Percentiles rank a stretch among this genome's conserved stretches.
phyloP scores from a whole-genome alignment of 1,140 invertebrate genomes.

The Anastatus disparis region DNA sequence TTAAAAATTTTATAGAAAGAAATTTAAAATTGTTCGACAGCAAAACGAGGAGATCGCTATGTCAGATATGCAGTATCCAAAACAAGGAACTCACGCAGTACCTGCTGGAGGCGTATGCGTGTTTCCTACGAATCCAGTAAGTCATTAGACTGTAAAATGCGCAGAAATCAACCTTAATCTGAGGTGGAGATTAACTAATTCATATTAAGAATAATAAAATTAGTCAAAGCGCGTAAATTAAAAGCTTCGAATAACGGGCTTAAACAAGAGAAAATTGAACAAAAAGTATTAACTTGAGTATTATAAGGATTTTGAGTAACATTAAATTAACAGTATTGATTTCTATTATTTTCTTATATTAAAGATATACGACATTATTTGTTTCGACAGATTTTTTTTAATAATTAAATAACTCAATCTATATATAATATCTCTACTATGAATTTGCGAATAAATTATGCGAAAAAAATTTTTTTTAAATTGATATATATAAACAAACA shows the following conservation, averaged over 20 bases:
- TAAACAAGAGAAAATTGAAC: conserved; percentile 6
- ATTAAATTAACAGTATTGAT: no score
- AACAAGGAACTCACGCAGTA: conserved; percentile 64
- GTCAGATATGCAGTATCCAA: conserved; percentile 78
- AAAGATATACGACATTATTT: neutral
- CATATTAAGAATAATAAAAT: neutral
- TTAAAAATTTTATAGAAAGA: conserved; percentile 38
- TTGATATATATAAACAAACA: conserved; percentile 19
- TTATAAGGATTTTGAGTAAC: no score
- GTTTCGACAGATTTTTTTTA: neutral
- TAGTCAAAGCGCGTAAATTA: conserved; percentile 12
- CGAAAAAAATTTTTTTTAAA: conserved; percentile 1
- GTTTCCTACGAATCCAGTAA: conserved; percentile 72
- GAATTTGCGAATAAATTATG: neutral
- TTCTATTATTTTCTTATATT: no score
- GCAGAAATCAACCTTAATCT: conserved; percentile 4
- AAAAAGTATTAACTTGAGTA: conserved; percentile 14
- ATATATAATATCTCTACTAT: no score
- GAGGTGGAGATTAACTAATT: conserved; percentile 17
- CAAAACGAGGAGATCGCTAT: conserved; percentile 80
- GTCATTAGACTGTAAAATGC: conserved; percentile 58
- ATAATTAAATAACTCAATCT: neutral
- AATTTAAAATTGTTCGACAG: conserved; percentile 51
- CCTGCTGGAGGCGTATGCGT: conserved; percentile 70
- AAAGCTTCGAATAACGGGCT: conserved; percentile 12